phyloP scores from a whole-genome alignment of 2,113 vertebrate genomes.

The Rhodinocichla rosea region DNA sequence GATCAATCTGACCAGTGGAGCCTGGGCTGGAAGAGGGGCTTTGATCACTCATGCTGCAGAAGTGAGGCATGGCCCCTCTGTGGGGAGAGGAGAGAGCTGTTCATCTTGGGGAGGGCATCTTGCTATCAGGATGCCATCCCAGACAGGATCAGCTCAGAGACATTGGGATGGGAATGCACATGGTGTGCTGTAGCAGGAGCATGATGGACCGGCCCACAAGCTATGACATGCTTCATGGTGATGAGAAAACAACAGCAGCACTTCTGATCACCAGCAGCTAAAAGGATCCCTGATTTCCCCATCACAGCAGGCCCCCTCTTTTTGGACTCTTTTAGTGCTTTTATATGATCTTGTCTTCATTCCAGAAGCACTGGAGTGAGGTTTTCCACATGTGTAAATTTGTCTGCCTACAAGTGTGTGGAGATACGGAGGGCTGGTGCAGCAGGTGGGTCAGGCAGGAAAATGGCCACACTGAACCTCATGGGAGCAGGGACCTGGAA shows the following conservation, averaged over 20 bases:
- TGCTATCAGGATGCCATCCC: fast-evolving
- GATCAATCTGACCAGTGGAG: neutral
- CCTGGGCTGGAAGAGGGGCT: neutral
- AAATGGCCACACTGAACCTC: neutral
- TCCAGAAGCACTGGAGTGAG: neutral
- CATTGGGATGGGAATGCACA: neutral
- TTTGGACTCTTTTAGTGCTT: neutral
- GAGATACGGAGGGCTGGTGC: neutral
- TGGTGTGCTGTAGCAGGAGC: neutral
- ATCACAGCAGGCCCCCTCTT: neutral
- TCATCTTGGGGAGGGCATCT: neutral
- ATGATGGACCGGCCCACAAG: neutral
- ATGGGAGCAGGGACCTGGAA: neutral
- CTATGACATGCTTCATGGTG: neutral
- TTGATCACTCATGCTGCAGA: neutral
- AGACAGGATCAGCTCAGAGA: neutral
- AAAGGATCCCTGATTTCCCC: neutral
- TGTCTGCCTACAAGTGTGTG: neutral
- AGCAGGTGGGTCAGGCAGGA: neutral
- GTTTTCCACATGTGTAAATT: neutral
- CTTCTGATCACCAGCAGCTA: neutral
- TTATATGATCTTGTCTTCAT: neutral
- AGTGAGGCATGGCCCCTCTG: neutral
- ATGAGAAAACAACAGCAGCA: neutral
- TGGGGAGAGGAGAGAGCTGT: neutral